phyloP scores from a whole-genome alignment of 2,797 vertebrate species.

The Melanotaenia trifasciata region DNA sequence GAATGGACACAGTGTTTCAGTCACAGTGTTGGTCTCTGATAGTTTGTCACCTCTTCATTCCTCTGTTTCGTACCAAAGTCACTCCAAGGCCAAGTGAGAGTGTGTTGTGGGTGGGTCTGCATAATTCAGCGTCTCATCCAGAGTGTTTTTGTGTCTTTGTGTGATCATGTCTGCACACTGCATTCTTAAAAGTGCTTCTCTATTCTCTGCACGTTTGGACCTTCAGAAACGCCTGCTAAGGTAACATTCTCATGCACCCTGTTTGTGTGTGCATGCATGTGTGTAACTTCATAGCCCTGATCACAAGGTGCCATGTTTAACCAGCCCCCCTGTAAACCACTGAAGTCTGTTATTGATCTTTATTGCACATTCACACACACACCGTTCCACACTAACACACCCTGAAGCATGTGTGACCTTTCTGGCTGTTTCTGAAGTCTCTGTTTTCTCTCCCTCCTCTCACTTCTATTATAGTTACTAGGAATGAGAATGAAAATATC shows the following conservation, averaged over 20 bases:
- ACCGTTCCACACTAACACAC: constrained; percentile 22
- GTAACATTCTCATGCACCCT: constrained; percentile 33
- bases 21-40: constrained; percentile 22
- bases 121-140: constrained; percentile 69
- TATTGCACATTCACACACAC: constrained; percentile 17
- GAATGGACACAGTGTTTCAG: constrained; percentile 15
- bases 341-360: constrained; percentile 58
- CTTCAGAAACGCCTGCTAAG: constrained; percentile 63
- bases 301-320: constrained; percentile 60
- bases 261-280: constrained; percentile 22
- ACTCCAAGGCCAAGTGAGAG: constrained; percentile 48
- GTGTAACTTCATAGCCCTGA: constrained; percentile 41
- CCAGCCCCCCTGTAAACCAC: constrained; percentile 44
- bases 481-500: constrained; percentile 49
- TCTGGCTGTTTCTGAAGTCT: constrained; percentile 37
- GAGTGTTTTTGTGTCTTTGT: constrained; percentile 17
- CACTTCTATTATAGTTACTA: constrained; percentile 28
- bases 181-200: constrained; percentile 27
- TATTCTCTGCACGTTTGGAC: constrained; percentile 58
- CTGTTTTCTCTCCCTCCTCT: not conserved
- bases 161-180: constrained; percentile 14
- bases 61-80: constrained; percentile 58
- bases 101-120: constrained; percentile 60
- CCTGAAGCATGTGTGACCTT: constrained; percentile 56
- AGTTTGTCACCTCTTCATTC: constrained; percentile 25